Base-by-base conservation (phyloP, 2,797 vertebrate genomes). In the Gephyroberyx darwinii region DNA sequence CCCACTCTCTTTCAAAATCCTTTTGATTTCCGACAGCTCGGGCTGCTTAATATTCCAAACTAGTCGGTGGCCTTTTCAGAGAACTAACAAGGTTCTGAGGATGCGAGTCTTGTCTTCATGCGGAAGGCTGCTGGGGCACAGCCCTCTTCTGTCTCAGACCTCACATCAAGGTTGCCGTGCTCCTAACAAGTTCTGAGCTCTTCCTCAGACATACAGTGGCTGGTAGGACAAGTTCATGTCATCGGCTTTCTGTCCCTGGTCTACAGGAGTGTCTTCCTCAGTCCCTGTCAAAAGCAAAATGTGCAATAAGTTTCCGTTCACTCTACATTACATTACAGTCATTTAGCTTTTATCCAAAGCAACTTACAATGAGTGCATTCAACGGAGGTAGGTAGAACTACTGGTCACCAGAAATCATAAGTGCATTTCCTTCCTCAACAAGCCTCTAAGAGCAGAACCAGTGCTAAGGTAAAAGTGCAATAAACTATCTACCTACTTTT, bases 31-130 rank as follows among this genome's bases (percentile, higher is more conserved):
- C 43, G 78, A 81, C 75, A 84, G 83, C 86, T 81, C 68, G 80
- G 83, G 59, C 93, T 93, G 86, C 81, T 94, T 93, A 93, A 92
- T 93, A 94, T 94, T 94, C 93, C 76, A 86, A 90, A 88, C 77
- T 86, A 91, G 90, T 91, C 88, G n/a, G 86, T 88, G 90, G 88
- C 91, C 90, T 90, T 91, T 93, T 93, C 89, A 89, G 83, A 91
- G 86, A 91, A 88, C 88, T 89, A 92, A 90, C 88, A 90, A 91
- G 89, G 88, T 89, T 91, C 87, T 85, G 89, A 84, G 87, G 91
- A 89, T 92, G 90, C 81, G 77, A 87, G 82, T 80, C 89, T 90
- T 92, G 92, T 91, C 86, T 91, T 88, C 77, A 45, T 85, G 78
- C 84, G 74, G 86, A 81, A 91, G 84, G 80, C 90, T 86, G 88